These are phyloP conservation scores for Drosophila biarmipes DNA, from an alignment of 1,140 invertebrate species.

Conservation along the genomic window DNA sequence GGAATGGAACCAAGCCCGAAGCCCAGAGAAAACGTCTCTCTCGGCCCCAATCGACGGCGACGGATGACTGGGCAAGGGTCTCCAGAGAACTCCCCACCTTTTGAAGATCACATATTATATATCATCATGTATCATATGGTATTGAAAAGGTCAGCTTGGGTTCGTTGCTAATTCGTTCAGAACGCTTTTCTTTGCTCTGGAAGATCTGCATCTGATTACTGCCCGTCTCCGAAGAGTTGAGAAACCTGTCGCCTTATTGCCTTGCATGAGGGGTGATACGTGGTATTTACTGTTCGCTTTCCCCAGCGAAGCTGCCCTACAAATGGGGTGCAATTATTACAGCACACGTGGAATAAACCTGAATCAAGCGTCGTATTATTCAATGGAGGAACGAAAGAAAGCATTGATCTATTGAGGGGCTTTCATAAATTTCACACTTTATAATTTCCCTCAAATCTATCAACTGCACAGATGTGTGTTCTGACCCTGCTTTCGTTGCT, in stretches of 20 bases:
- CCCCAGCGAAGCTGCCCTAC: slow-evolving; percentile 22
- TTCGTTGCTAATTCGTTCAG: background rate
- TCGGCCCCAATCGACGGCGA: background rate
- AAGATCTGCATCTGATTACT: slow-evolving; percentile 7
- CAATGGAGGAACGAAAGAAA: background rate
- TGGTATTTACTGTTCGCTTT: slow-evolving; percentile 7
- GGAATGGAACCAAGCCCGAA: slow-evolving; percentile 37
- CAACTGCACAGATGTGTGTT: background rate
- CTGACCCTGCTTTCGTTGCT: too few species aligned
- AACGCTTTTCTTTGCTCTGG: background rate
- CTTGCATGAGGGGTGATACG: slow-evolving; percentile 14
- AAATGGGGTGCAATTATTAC: slow-evolving; percentile 30
- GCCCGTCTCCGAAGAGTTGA: slow-evolving; percentile 5
- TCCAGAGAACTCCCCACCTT: background rate
- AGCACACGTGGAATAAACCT: slow-evolving; percentile 3
- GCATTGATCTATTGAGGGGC: background rate
- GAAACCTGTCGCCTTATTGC: slow-evolving; percentile 19
- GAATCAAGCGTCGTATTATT: background rate
- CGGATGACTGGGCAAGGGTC: background rate
- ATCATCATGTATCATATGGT: too few species aligned
- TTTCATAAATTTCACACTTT: too few species aligned
- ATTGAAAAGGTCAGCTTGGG: slow-evolving; percentile 10
- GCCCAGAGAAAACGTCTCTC: background rate
- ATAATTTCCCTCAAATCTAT: too few species aligned
- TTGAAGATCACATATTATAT: background rate